Conservation (phyloP, 1,140 invertebrate genomes). For the Eubasilissa regina region DNA sequence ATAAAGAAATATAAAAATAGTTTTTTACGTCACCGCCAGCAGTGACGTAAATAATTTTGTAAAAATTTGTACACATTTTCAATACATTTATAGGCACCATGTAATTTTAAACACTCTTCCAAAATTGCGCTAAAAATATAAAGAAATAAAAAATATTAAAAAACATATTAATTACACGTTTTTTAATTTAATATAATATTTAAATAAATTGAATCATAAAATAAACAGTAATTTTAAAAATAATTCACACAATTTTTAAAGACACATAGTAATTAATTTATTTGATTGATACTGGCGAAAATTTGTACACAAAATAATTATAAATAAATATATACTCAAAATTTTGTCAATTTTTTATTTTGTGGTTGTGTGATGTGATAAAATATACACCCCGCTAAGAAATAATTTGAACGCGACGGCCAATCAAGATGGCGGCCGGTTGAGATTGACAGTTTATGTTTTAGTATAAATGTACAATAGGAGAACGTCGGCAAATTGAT, state of each 20-base stretch:
- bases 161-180: not conserved
- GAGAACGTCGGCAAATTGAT: too few species aligned
- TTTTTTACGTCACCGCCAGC: too few species aligned
- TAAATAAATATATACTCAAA: not conserved
- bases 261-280: not conserved
- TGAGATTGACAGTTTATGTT: not conserved
- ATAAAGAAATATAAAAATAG: too few species aligned
- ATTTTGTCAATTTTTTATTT: not conserved
- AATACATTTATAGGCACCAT: too few species aligned
- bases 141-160: not conserved
- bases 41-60: too few species aligned
- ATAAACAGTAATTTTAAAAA: not conserved
- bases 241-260: not conserved
- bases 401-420: too few species aligned
- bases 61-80: too few species aligned
- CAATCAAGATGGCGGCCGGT: not conserved
- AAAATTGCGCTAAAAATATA: not conserved
- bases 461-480: not conserved
- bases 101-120: too few species aligned
- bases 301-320: conserved; percentile 18
- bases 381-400: too few species aligned
- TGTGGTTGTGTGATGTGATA: not conserved
- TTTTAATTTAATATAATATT: not conserved
- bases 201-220: not conserved
- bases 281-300: conserved; percentile 1